Evolutionary conservation across 2,888 invertebrate genomes (phyloP).

Genomic region (Tuta absoluta): DNA sequence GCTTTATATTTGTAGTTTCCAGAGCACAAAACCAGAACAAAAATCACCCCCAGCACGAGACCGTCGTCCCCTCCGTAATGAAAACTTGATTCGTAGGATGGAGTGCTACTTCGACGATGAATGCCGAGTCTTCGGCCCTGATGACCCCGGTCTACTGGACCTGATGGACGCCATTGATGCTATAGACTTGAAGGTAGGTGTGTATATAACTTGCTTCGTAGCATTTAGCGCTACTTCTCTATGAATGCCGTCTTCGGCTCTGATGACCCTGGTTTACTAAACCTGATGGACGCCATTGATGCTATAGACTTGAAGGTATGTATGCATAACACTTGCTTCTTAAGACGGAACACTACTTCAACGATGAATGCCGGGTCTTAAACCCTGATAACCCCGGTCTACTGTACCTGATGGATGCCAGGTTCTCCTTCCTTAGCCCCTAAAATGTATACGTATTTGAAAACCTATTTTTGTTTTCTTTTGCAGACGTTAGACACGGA

Average conservation of each 20-base stretch:
- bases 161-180: constrained; percentile 58
- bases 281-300: too few relatives aligned
- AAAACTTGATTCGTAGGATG: constrained; percentile 58
- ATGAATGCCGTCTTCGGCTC: not conserved
- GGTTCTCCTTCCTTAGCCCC: not conserved
- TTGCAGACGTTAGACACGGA: constrained; percentile 5
- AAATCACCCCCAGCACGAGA: constrained; percentile 34
- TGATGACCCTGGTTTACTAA: too few relatives aligned
- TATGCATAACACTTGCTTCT: too few relatives aligned
- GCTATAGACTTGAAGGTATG: too few relatives aligned
- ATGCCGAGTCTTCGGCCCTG: constrained; percentile 58
- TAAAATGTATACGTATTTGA: not conserved
- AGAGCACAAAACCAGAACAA: not conserved
- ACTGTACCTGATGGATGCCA: too few relatives aligned
- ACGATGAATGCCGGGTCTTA: too few relatives aligned
- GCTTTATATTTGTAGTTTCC: not conserved
- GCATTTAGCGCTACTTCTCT: too few relatives aligned
- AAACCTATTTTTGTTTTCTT: not conserved
- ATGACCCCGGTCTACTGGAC: constrained; percentile 58
- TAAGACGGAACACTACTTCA: too few relatives aligned
- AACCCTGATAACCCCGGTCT: too few relatives aligned
- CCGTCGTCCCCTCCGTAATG: constrained; percentile 45
- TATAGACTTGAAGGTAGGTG: constrained; percentile 58
- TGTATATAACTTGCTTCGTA: too few relatives aligned
- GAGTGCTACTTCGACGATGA: constrained; percentile 64